Evolutionary conservation across 2,797 vertebrate species (phyloP).

Genomic region (Crenuchus spilurus): DNA sequence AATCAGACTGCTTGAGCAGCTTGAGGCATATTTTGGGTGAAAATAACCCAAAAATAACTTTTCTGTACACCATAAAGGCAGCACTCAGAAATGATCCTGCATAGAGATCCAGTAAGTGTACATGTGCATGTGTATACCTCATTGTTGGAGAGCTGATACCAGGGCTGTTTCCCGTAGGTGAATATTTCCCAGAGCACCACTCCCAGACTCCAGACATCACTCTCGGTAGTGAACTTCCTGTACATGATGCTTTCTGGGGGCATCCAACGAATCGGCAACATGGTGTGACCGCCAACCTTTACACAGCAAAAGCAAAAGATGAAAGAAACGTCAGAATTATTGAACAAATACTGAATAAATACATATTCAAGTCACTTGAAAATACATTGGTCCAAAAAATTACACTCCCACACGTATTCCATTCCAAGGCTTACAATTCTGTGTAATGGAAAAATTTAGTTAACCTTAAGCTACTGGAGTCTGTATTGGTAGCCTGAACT

Average conservation of each 20-base stretch:
- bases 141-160: slow-evolving; percentile 99
- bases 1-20: too few relatives aligned
- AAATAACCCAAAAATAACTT: too few relatives aligned
- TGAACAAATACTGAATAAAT: neutral
- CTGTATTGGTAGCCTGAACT: too few relatives aligned
- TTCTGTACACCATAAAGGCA: too few relatives aligned
- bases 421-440: too few relatives aligned
- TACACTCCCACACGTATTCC: too few relatives aligned
- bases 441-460: too few relatives aligned
- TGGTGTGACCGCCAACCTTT: slow-evolving; percentile 97
- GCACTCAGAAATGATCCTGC: too few relatives aligned
- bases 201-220: slow-evolving; percentile 97
- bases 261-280: slow-evolving; percentile 99
- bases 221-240: slow-evolving; percentile 98
- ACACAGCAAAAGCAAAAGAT: slow-evolving; percentile 7
- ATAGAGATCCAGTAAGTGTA: too few relatives aligned
- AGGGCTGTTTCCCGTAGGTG: slow-evolving; percentile 98
- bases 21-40: too few relatives aligned
- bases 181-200: slow-evolving; percentile 99
- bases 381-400: too few relatives aligned
- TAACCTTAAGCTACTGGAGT: too few relatives aligned
- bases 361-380: neutral
- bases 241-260: slow-evolving; percentile 99
- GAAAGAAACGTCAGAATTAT: neutral
- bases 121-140: slow-evolving; percentile 79